Conservation (phyloP, 2,113 vertebrate genomes). For the Jaculus jaculus region DNA sequence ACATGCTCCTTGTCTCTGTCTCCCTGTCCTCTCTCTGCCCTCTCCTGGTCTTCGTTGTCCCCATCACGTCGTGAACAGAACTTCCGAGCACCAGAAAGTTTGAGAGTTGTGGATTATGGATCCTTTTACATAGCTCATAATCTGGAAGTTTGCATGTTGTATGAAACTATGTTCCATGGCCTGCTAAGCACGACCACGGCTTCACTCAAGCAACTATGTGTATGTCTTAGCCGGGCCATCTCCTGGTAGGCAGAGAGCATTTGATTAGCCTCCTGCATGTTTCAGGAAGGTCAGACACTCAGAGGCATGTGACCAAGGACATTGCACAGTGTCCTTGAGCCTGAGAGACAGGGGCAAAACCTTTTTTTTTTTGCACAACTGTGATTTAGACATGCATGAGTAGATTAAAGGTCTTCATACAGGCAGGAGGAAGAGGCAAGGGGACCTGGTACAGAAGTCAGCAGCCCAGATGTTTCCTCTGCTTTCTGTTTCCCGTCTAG, state of each 20-base stretch:
- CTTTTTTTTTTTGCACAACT: not conserved
- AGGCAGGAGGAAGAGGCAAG: not conserved
- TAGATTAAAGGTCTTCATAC: too few relatives aligned
- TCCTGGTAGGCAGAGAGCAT: not conserved
- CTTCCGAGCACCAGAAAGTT: not conserved
- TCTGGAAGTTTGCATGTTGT: not conserved
- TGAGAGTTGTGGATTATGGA: not conserved
- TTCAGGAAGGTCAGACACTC: not conserved
- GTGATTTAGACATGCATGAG: not conserved
- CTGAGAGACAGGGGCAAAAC: not conserved
- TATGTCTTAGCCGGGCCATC: fast-evolving
- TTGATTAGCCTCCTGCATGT: not conserved
- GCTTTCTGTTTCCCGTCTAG: not conserved
- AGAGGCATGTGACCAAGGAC: not conserved
- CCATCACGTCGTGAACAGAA: not conserved
- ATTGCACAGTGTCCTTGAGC: not conserved
- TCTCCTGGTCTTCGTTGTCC: not conserved
- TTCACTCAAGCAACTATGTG: not conserved
- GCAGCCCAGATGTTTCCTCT: not conserved
- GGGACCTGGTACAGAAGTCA: not conserved
- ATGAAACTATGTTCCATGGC: too few relatives aligned
- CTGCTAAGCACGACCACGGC: too few relatives aligned
- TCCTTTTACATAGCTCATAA: not conserved
- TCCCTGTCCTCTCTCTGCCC: not conserved
- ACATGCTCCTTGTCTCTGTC: not conserved